Evolutionary conservation across 2,113 vertebrate species (phyloP), one percentile per base, ranked within the genome.

Genomic region (Neolamprologus ventralis): DNA sequence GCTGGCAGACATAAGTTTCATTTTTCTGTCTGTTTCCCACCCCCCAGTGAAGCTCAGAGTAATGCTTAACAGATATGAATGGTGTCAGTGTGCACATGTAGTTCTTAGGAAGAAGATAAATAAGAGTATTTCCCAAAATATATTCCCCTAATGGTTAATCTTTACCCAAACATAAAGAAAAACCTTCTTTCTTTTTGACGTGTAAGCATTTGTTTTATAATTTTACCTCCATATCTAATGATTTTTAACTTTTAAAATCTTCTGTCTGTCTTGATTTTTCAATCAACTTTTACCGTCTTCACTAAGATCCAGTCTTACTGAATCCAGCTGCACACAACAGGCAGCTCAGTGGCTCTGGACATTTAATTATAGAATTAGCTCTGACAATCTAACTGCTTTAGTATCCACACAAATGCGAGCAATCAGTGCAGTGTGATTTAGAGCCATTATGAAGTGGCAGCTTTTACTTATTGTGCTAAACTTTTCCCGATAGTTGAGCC

Each of bases 191-290:
- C 40, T 16, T 73, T 45, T 73, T 73, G 21, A 73, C 40, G 0
- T 26, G 65, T 11, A 28, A 11, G 9, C 0, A 11, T 47, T 75
- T 28, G 9, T 7, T 28, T 28, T 12, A 47, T 0, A 26, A 45
- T 47, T 47, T 75, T 47, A 75, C 40, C 40, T 5, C 68, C 21
- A 4, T 26, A 45, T 73, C 40, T 73, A 7, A 17, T 26, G 21
- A 26, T 45, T 73, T 73, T 73, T 73, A 45, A 45, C 68, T 71
- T 42, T 71, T 16, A 65, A 8, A 37, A 65, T 21, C 33, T 37
- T 37, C 33, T 37, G 10, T 37, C 33, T 65, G 31, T 65, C 60
- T 65, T 65, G 60, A 65, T 37, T 65, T 37, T 21, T 65, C 33
- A 13, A 21, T 37, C 14, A 65, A 2, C 83, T 83, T 82, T 33